phyloP scores from a whole-genome alignment of 2,797 vertebrate genomes.

The Labeo calbasu region DNA sequence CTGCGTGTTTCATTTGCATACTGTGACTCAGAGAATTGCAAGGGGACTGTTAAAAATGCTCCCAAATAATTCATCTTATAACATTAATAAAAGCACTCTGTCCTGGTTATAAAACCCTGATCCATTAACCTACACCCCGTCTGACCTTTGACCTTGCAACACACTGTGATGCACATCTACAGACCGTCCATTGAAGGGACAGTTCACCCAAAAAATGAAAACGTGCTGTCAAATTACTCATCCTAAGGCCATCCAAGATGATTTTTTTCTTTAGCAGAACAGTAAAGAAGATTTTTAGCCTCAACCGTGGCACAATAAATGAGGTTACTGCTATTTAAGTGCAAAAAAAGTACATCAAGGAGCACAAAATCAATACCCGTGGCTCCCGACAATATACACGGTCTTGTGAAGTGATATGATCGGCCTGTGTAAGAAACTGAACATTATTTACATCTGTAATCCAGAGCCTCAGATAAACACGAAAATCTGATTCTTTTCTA shows the following conservation, averaged over 20 bases:
- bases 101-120: constrained; percentile 18
- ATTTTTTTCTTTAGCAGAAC: not conserved
- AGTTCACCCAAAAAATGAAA: not conserved
- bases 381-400: not conserved
- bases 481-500: not conserved
- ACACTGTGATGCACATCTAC: constrained; percentile 14
- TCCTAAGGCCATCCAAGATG: not conserved
- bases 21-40: constrained; percentile 8
- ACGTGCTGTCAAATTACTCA: not conserved
- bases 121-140: not conserved
- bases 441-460: not conserved
- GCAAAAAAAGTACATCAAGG: not conserved
- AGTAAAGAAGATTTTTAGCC: not conserved
- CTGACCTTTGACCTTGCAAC: constrained; percentile 21
- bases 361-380: not conserved
- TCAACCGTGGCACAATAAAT: not conserved
- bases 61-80: not conserved
- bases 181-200: constrained; percentile 9
- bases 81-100: not conserved
- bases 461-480: not conserved
- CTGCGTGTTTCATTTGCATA: constrained; percentile 12
- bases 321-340: not conserved
- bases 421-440: not conserved
- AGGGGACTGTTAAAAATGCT: not conserved
- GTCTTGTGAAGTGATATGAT: not conserved